phyloP scores from a whole-genome alignment of 2,797 vertebrate species.

The Enteromius anoplus region DNA sequence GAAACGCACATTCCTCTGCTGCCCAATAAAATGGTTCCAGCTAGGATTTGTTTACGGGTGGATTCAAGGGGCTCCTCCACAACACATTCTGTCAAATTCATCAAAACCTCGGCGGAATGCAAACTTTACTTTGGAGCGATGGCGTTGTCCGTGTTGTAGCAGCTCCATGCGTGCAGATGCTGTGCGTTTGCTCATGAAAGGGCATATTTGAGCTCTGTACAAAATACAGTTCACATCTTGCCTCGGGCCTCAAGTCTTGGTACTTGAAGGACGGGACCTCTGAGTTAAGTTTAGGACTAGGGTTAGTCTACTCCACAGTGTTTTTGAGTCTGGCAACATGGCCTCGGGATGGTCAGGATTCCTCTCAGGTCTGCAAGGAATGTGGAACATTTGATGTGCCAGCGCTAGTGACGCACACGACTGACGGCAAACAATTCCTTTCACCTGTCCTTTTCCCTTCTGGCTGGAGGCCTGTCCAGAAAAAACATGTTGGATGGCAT shows the following conservation, averaged over 20 bases:
- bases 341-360: slow-evolving; percentile 55
- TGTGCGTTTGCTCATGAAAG: slow-evolving; percentile 66
- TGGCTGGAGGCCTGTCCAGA: neutral
- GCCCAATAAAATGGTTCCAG: slow-evolving; percentile 43
- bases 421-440: slow-evolving; percentile 44
- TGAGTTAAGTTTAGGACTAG: slow-evolving; percentile 40
- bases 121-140: slow-evolving; percentile 79
- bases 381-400: slow-evolving; percentile 60
- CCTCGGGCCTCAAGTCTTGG: slow-evolving; percentile 54
- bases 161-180: slow-evolving; percentile 64
- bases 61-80: slow-evolving; percentile 46
- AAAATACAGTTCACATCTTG: slow-evolving; percentile 70
- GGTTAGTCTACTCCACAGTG: slow-evolving; percentile 14
- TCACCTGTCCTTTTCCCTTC: slow-evolving; percentile 29
- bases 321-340: neutral
- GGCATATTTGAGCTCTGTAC: slow-evolving; percentile 65
- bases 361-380: slow-evolving; percentile 60
- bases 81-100: slow-evolving; percentile 58
- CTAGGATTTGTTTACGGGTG: slow-evolving; percentile 26
- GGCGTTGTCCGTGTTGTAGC: slow-evolving; percentile 51
- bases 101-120: slow-evolving; percentile 71
- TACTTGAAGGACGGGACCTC: neutral
- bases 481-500: slow-evolving; percentile 20
- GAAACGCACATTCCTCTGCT: slow-evolving; percentile 58
- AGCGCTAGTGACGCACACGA: slow-evolving; percentile 62